Evolutionary conservation across 1,140 invertebrate genomes (phyloP), one percentile per base, ranked within the genome.

Genomic region (Neoseiulus cucumeris): DNA sequence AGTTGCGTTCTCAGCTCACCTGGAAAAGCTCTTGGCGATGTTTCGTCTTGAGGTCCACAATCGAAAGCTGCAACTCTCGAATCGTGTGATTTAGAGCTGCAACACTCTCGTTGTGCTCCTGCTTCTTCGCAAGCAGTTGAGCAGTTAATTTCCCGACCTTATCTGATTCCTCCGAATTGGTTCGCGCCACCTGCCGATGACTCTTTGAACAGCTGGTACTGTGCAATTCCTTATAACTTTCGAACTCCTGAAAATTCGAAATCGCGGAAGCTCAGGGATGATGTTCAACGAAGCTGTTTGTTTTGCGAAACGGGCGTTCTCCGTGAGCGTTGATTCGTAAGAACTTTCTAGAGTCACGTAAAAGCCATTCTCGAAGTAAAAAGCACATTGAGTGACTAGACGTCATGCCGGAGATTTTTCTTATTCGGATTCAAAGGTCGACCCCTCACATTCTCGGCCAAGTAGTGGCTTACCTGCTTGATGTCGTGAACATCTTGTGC

Each of bases 141-240:
- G 51, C 51, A 25, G 51, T 59, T 2, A 59, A 20, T 25, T 33
- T 25, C 1, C 14, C 22, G 25, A 59, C 51, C 22, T 59, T 59
- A 33, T 59, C 51, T 14, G 51, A 20, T 25, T 59, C 51, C 22
- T 59, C 51, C n/a, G 51, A 59, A 25, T 59, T 33, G 51, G 51
- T 59, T 17, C 51, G 51, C 14, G 51, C 25, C 51, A 59, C 14
- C 33, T 33, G 14, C 14, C 22, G 51, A 25, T 25, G 33, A 28
- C 18, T 22, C 33, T 59, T 59, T 20, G 51, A 59, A 9, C 22
- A 59, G 22, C 25, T 20, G 14, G 51, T 33, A 29, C 25, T 33
- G 51, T 59, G 51, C 12, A 59, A 33, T 33, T 59, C 51, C 22
- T 59, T 59, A 25, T 59, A 59, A 33, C 51, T 59, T 25, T 59